Base-by-base conservation (phyloP, 2,797 vertebrate species). In the Tokudaia tokunoshimensis region DNA sequence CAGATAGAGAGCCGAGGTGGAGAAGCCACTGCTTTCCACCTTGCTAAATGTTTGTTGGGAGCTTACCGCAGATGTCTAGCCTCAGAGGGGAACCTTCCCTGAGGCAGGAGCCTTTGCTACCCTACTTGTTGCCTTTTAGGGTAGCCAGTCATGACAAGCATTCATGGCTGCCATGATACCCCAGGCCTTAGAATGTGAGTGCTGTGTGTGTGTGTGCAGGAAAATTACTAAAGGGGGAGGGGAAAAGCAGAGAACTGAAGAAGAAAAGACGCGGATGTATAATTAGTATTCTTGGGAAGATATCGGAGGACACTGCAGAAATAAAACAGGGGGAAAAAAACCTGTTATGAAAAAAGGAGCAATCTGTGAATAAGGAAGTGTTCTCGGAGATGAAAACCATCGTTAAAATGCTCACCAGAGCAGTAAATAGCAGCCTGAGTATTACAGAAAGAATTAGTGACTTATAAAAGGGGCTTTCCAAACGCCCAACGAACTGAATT, bases 281-380 rank as follows among this genome's bases (percentile, higher is more conserved):
- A 95, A 95, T 96, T 97, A 95, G 92, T 91, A 98, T 91, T 97
- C 84, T 93, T 17, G 34, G 80, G 59, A 80, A 94, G 88, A 79
- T 92, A 70, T 65, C 14, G 29, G 52, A 97, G 92, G 92, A 82
- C 90, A 50, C 11, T 70, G 41, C n/a, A 10, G n/a, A 63, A 34
- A 87, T 92, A 96, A 94, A 96, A 84, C 22, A 93, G 80, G 37
- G 31, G 3, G 14, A 75, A 78, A 89, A 91, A 92, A 52, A 78
- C 3, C 91, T 52, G 50, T 80, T 26, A 52, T 22, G 5, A 82
- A 88, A 97, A 94, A 88, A 95, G 50, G 95, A 96, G 74, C 67
- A 92, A 74, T 89, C 44, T 92, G 88, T 96, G 88, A 97, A 87
- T 57, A 89, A 91, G 2, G 12, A 31, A 76, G 67, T n/a, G 47